Percentiles rank a stretch among this genome's conserved stretches.
Conservation (phyloP, 2,888 invertebrate genomes). For the Choristoneura rosaceana region DNA sequence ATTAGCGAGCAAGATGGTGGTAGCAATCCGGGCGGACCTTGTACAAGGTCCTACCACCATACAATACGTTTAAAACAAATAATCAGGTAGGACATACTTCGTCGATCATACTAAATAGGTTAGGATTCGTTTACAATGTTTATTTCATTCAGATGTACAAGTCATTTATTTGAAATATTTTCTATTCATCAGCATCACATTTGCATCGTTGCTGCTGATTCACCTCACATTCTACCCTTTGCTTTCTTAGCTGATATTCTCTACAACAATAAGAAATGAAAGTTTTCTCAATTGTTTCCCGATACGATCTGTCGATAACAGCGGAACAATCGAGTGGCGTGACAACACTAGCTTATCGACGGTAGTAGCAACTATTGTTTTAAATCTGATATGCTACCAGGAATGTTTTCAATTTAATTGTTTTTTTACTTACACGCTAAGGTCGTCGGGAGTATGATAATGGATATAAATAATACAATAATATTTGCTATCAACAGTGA, state of each 20-base stretch:
- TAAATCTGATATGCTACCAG: constrained; percentile 26
- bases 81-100: too few relatives aligned
- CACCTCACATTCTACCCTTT: not conserved
- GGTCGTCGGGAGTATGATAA: not conserved
- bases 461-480: constrained; percentile 14
- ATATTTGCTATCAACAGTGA: not conserved
- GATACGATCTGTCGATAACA: constrained; percentile 33
- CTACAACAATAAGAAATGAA: constrained; percentile 3
- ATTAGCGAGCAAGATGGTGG: too few relatives aligned
- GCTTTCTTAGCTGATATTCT: constrained; percentile 1
- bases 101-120: not conserved
- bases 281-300: constrained; percentile 11
- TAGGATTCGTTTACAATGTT: not conserved
- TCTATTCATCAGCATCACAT: not conserved
- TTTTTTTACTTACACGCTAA: not conserved
- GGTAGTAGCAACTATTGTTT: constrained; percentile 29
- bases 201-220: not conserved
- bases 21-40: too few relatives aligned
- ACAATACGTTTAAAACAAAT: too few relatives aligned
- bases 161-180: not conserved
- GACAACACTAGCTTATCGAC: constrained; percentile 40
- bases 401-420: constrained; percentile 20
- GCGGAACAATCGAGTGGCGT: constrained; percentile 34
- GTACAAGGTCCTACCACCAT: too few relatives aligned
- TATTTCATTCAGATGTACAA: not conserved